Conservation (phyloP, 2,113 vertebrate species). For the Xiphophorus hellerii region DNA sequence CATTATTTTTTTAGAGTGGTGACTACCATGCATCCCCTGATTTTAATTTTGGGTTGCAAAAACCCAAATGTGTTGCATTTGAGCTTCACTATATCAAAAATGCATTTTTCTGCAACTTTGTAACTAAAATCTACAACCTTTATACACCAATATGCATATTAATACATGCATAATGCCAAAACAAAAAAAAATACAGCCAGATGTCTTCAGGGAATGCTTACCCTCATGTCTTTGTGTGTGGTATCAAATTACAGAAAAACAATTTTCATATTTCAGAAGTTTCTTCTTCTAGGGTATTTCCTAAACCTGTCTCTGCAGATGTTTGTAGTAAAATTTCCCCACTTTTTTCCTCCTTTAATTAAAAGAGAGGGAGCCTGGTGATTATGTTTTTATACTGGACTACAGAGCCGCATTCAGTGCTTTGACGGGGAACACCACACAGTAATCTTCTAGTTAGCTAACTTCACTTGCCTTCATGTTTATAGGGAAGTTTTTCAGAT, state of each 20-base stretch:
- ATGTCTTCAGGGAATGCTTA: background rate
- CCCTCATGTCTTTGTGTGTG: background rate
- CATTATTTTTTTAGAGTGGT: conserved; percentile 29
- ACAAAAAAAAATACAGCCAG: background rate
- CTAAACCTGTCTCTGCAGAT: conserved; percentile 39
- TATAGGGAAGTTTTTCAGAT: conserved; percentile 66
- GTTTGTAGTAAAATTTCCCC: conserved; percentile 51
- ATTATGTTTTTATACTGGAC: conserved; percentile 70
- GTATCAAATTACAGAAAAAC: background rate
- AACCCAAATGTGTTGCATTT: background rate
- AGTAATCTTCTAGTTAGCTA: conserved; percentile 49
- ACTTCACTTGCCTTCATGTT: conserved; percentile 61
- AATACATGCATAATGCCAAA: no score
- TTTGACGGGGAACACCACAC: conserved; percentile 53
- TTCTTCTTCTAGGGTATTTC: conserved; percentile 5
- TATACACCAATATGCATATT: no score
- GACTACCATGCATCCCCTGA: conserved; percentile 22
- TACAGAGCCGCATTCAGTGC: conserved; percentile 39
- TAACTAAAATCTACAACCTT: no score
- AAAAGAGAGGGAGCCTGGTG: conserved; percentile 49
- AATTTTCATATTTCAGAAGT: background rate
- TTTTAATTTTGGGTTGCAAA: background rate
- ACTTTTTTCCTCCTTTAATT: conserved; percentile 43
- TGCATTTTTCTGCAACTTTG: background rate
- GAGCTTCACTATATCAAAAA: background rate